Evolutionary conservation across 2,888 invertebrate genomes (phyloP).

Genomic region (Torymus tubicola): DNA sequence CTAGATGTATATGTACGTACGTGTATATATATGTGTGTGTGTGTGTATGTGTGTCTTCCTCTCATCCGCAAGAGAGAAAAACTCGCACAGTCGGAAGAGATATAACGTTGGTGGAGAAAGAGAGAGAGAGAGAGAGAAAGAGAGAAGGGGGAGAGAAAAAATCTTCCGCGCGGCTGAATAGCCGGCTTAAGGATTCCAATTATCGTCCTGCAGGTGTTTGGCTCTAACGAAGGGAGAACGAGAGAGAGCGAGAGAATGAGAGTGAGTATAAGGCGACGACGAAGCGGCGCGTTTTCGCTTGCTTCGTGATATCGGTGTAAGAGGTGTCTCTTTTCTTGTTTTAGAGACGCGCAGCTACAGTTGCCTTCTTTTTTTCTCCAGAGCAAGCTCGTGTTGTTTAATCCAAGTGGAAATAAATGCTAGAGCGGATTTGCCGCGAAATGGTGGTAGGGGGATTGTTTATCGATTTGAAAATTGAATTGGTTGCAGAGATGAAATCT

Average conservation of each 20-base stretch:
- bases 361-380: too few species aligned
- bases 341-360: neutral
- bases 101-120: neutral
- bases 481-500: neutral
- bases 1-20: too few species aligned
- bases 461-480: too few species aligned
- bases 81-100: slow-evolving; percentile 14
- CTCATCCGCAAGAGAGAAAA: slow-evolving; percentile 23
- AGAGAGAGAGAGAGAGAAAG: neutral
- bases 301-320: too few species aligned
- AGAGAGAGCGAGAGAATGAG: neutral
- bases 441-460: too few species aligned
- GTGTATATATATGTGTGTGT: too few species aligned
- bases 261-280: neutral
- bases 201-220: slow-evolving; percentile 37
- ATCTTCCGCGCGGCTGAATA: slow-evolving; percentile 33
- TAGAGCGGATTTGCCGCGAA: too few species aligned
- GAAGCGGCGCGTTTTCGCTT: neutral
- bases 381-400: too few species aligned
- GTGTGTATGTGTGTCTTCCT: slow-evolving; percentile 7
- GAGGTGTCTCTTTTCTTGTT: too few species aligned
- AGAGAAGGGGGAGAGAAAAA: slow-evolving; percentile 15
- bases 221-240: slow-evolving; percentile 24
- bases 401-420: too few species aligned
- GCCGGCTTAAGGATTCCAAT: slow-evolving; percentile 40